These are phyloP conservation scores for Apis florea DNA, from an alignment of 1,140 invertebrate species.

Conservation along the genomic window DNA sequence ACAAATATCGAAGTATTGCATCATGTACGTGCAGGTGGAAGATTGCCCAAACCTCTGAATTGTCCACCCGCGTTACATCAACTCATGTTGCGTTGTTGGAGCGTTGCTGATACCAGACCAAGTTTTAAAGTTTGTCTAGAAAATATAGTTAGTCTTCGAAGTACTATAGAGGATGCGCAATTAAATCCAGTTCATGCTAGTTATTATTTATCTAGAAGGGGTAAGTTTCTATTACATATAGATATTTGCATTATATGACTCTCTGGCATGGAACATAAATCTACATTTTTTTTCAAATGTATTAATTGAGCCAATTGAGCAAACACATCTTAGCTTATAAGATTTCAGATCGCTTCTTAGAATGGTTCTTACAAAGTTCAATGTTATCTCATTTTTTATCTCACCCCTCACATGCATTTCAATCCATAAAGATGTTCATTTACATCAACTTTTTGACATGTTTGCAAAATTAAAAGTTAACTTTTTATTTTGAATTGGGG, in stretches of 20 bases:
- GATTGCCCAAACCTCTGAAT: conserved; percentile 88
- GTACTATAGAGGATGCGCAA: conserved; percentile 75
- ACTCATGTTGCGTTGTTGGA: conserved; percentile 77
- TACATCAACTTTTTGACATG: too few species aligned
- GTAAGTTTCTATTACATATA: conserved; percentile 57
- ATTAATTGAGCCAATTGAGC: background rate
- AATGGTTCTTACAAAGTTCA: background rate
- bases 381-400: background rate
- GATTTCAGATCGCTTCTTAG: background rate
- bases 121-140: conserved; percentile 77
- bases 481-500: background rate
- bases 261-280: conserved; percentile 40
- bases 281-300: background rate
- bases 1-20: conserved; percentile 95
- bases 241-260: conserved; percentile 28
- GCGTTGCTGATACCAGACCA: conserved; percentile 72
- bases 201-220: conserved; percentile 73
- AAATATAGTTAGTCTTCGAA: conserved; percentile 73
- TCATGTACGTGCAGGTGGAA: conserved; percentile 92
- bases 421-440: background rate
- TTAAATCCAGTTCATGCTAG: conserved; percentile 73
- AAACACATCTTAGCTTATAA: background rate
- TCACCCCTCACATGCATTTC: background rate
- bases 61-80: conserved; percentile 90
- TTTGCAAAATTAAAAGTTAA: too few species aligned